Evolutionary conservation across 1,140 invertebrate species (phyloP).

Genomic region (Drosophila elegans): DNA sequence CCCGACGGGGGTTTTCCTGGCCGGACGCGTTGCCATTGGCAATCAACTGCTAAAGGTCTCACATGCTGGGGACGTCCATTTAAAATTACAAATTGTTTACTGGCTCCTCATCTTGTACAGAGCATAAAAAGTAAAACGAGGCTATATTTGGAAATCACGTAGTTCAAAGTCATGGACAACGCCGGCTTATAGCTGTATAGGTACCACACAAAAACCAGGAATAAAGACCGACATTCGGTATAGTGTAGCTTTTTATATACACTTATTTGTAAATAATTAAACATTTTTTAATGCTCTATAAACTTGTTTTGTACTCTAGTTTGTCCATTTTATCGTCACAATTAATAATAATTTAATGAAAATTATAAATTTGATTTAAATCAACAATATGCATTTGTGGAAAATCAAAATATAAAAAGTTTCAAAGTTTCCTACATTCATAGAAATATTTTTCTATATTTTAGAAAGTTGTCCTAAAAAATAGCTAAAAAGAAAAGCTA

Average conservation of each 20-base stretch:
- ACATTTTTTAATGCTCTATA: too few species aligned
- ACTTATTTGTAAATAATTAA: not conserved
- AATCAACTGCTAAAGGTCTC: slow-evolving; percentile 39
- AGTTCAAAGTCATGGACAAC: slow-evolving; percentile 2
- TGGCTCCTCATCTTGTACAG: not conserved
- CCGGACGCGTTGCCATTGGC: slow-evolving; percentile 36
- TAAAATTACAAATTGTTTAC: slow-evolving; percentile 42
- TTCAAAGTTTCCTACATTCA: too few species aligned
- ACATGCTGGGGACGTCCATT: slow-evolving; percentile 21
- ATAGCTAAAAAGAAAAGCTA: too few species aligned
- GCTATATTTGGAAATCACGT: slow-evolving; percentile 2
- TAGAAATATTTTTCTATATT: too few species aligned
- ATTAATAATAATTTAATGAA: too few species aligned
- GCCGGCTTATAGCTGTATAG: not conserved
- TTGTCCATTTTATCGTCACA: too few species aligned
- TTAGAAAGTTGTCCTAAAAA: too few species aligned
- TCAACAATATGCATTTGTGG: too few species aligned
- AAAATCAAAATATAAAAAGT: too few species aligned
- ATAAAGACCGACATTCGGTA: not conserved
- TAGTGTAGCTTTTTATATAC: not conserved
- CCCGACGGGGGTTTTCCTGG: slow-evolving; percentile 8
- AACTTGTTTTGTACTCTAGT: too few species aligned
- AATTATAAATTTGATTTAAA: too few species aligned
- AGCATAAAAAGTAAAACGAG: not conserved
- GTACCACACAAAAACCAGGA: not conserved